Evolutionary conservation across 2,797 vertebrate species (phyloP), one percentile per base, ranked within the genome.

Genomic region (Pelobates cultripes): DNA sequence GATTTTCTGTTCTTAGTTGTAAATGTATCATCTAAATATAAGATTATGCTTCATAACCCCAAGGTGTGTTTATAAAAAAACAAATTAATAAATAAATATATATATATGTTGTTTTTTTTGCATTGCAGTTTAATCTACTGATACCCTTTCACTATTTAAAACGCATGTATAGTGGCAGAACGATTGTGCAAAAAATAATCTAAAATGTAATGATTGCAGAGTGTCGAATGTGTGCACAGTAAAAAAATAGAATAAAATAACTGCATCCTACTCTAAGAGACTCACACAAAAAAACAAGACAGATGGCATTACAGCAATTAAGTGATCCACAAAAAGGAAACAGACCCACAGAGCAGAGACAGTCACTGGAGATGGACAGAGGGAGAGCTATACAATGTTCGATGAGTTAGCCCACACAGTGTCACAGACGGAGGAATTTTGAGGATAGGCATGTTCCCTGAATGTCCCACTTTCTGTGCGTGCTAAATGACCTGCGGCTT

Each of bases 391-490:
- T 64, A 66, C 72, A 60, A 66, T 70, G 77, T 67, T 75, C 67
- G 79, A 57, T 69, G 71, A 73, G 82, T 79, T 71, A 79, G 77
- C 57, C 77, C 57, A 79, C 53, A 79, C 77, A 55, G 72, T 75
- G 71, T 75, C 81, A 83, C 75, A 83, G 71, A 83, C 41, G 67
- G 69, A 74, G 77, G 77, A 72, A 83, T 83, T 79, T 66, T 41
- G 28, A 78, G 67, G 72, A 51, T 60, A 74, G 77, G 61, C 55
- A 53, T 75, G 77, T 79, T 83, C 82, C 71, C 77, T 83, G 77
- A 83, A 83, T 83, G 70, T 45, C 77, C 69, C 72, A 70, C 73
- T 67, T 79, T 83, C 77, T 83, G 82, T 79, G 82, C 71, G 71
- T 79, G 77, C 76, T 67, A 79, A 83, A 76, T 75, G 77, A 83